Conservation (phyloP, 2,888 invertebrate genomes). For the Entomobrya proxima region DNA sequence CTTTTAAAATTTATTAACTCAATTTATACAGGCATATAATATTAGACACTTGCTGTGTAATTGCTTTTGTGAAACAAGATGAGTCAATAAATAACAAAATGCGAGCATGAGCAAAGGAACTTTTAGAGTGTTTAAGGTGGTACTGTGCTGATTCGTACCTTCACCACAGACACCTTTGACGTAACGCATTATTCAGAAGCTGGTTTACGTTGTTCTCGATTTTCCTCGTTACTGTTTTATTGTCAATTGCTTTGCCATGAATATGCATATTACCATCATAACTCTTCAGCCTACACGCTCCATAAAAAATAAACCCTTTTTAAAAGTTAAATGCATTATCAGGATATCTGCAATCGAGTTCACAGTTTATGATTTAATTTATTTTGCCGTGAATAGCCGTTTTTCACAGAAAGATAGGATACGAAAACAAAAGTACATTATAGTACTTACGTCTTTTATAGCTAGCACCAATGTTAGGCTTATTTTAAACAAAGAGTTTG, state of each 20-base stretch:
- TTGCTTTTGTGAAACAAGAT: conserved; percentile 17
- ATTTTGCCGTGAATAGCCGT: no score
- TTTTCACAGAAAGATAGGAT: no score
- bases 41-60: neutral
- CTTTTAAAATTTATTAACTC: neutral
- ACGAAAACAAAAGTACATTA: no score
- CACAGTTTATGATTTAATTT: no score
- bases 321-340: neutral
- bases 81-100: conserved; percentile 9
- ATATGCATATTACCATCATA: conserved; percentile 32
- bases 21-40: neutral
- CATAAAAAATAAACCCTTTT: neutral
- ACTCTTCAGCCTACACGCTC: neutral
- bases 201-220: neutral
- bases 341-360: no score
- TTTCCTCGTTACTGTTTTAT: conserved; percentile 2
- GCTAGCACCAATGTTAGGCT: no score
- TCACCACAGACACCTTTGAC: neutral
- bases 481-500: no score
- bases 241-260: neutral
- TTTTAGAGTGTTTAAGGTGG: neutral
- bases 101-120: neutral
- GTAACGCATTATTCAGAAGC: conserved; percentile 24
- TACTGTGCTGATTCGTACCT: conserved; percentile 14
- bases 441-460: no score